Evolutionary conservation across 1,140 invertebrate species (phyloP).

Genomic region (Brachionus angularis): DNA sequence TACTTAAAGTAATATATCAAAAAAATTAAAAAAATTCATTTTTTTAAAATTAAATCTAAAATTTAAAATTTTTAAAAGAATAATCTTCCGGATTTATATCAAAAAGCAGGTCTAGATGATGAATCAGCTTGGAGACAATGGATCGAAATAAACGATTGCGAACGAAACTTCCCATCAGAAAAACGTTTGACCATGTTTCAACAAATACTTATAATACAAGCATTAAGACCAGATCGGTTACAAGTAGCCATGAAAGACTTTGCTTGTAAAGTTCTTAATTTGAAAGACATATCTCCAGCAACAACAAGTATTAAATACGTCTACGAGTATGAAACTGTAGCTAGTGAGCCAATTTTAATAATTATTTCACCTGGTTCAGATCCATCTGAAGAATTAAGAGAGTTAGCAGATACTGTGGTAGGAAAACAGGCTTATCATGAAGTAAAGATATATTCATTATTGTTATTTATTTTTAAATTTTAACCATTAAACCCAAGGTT

Average conservation of each 20-base stretch:
- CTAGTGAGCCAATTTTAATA: slow-evolving; percentile 70
- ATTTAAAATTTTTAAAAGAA: slow-evolving; percentile 52
- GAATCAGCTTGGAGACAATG: slow-evolving; percentile 67
- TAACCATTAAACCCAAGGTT: slow-evolving; percentile 57
- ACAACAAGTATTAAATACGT: slow-evolving; percentile 64
- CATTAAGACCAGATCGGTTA: slow-evolving; percentile 74
- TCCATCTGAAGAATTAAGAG: slow-evolving; percentile 72
- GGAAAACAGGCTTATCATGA: slow-evolving; percentile 64
- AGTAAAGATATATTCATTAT: no score
- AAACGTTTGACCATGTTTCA: slow-evolving; percentile 70
- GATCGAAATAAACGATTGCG: slow-evolving; percentile 63
- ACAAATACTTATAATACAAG: slow-evolving; percentile 74
- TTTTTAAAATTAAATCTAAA: neutral
- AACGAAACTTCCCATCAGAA: slow-evolving; percentile 61
- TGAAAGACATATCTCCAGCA: slow-evolving; percentile 65
- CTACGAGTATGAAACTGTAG: slow-evolving; percentile 61
- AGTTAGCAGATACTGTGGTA: slow-evolving; percentile 62
- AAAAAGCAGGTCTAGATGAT: slow-evolving; percentile 65
- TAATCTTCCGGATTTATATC: slow-evolving; percentile 65
- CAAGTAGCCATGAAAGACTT: slow-evolving; percentile 69
- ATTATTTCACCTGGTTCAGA: slow-evolving; percentile 71
- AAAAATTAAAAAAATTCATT: neutral
- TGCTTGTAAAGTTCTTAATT: slow-evolving; percentile 63
- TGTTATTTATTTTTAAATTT: neutral
- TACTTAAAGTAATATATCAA: slow-evolving; percentile 64